Base-by-base conservation (phyloP, 2,797 vertebrate species). In the Coregonus ussuriensis region DNA sequence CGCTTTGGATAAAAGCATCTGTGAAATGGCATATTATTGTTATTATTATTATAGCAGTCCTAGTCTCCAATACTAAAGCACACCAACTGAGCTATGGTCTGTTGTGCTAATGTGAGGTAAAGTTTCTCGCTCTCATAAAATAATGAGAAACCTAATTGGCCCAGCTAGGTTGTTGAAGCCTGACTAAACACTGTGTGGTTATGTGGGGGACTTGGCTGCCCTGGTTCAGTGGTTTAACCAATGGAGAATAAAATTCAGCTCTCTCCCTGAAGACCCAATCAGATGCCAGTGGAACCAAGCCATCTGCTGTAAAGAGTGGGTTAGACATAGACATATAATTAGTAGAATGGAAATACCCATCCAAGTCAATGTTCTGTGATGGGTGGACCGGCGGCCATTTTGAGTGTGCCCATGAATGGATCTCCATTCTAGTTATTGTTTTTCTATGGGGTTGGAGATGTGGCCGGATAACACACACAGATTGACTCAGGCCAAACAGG, bases 281-380 rank as follows among this genome's bases (percentile, higher is more conserved):
- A 77, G 75, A 86, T 81, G 85, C 80, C 79, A 78, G 54, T 71
- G 76, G 75, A 88, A 80, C 59, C 15, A 86, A 78, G 82, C 85
- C 91, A 89, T 92, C 89, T 91, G 89, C 85, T 83, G 76, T 79
- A 77, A 6, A 21, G 56, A 62, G 2, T 9, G 56, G n/a, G 18
- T 62, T 62, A 6, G n/a, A 18, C 53, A 18, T 56, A 56, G 16
- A 18, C 18, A 18, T 56, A 15, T 5, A 62, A 62, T 9, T 2
- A n/a, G 56, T n/a, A 6, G 56, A n/a, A 21, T 7, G 15, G n/a
- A 9, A n/a, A 54, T 16, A 14, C 53, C 15, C 53, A 16, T 18
- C 35, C 35, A 18, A 7, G 18, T 62, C 56, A 21, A 9, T 9
- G 56, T n/a, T n/a, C 9, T 3, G 18, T 62, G 56, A 62, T 62